Evolutionary conservation across 2,113 vertebrate species (phyloP), one percentile per base, ranked within the genome.

Genomic region (Cephalopholis sonnerati): DNA sequence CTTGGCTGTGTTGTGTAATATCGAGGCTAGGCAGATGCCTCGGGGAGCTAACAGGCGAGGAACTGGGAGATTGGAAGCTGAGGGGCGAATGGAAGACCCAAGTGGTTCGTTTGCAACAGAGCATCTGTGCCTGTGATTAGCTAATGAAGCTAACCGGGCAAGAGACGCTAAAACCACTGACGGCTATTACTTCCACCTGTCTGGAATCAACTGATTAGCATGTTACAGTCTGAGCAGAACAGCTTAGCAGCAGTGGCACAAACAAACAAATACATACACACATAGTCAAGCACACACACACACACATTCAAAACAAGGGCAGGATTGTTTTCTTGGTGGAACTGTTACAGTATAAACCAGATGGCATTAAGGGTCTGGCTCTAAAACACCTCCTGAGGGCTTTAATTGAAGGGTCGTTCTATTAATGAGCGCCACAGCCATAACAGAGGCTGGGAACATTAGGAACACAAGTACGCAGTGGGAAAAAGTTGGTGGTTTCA

Each of bases 41-140:
- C 70, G 51, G 74, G 86, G 71, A 50, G 55, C 11, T n/a, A 24
- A 5, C 18, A 51, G 82, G 25, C 9, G 2, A 76, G 64, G 20
- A 87, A 67, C 27, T 5, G 20, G 39, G 74, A 77, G 77, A 85
- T n/a, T 74, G 71, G 78, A 66, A 46, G 82, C 73, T 59, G 54
- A 69, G 73, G 80, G 79, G 48, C 62, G 29, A 74, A 51, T 51
- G 24, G 66, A 78, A 79, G 44, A 53, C 86, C 74, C 81, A 75
- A 83, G 77, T 63, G 88, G 79, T 80, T 80, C 0, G 27, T 86
- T 79, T 75, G 81, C 67, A 84, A 76, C 77, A 22, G 66, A 88
- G 85, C 90, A 92, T 90, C 90, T 92, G 91, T 57, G 82, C 78
- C 77, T 81, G 70, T 84, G 91, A 89, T 85, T 79, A 65, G 81